Base-by-base conservation (phyloP, 2,888 invertebrate genomes). In the Drosophila leonis region DNA sequence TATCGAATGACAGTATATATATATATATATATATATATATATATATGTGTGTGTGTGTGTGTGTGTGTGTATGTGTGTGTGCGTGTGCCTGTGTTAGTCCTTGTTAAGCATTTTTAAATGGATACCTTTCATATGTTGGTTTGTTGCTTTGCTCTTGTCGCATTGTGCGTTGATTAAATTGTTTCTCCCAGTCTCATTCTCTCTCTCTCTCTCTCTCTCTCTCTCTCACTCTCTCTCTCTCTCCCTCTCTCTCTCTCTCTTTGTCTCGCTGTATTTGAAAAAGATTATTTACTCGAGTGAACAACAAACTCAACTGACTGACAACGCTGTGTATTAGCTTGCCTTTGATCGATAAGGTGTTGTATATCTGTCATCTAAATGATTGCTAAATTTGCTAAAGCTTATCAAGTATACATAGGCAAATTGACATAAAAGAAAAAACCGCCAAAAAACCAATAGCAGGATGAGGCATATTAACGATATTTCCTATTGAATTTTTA, bases 101-200 rank as follows among this genome's bases (percentile, higher is more conserved):
- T 85, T 72, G 76, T 72, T 88, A 86, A 88, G 83, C 89, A 83
- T 80, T 86, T 86, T 86, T 80, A 88, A 88, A 83, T 88, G 83
- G 80, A 74, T 86, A 73, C 77, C 77, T 79, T 71, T 72, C 52
- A 72, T 72, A 54, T 52, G 56, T 57, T 39, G 46, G 33, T 70
- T 48, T 39, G 39, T 5, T 51, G 61, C 20, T 66, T 66, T 69
- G 70, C 80, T 76, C 13, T 31, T 20, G 49, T 44, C 44, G 24
- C 44, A 44, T 44, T 44, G 24, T 44, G 24, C 24, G 24, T 83
- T 83, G 89, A 83, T 89, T 89, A 89, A 89, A 83, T 89, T 83
- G 83, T 86, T 69, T 69, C 27, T 54, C 27, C 24, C 37, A 13
- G 24, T 37, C 52, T n/a, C 24, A 4, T 2, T 9, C 33, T 20